phyloP scores from a whole-genome alignment of 2,888 invertebrate genomes.

The Megamerina dolium region DNA sequence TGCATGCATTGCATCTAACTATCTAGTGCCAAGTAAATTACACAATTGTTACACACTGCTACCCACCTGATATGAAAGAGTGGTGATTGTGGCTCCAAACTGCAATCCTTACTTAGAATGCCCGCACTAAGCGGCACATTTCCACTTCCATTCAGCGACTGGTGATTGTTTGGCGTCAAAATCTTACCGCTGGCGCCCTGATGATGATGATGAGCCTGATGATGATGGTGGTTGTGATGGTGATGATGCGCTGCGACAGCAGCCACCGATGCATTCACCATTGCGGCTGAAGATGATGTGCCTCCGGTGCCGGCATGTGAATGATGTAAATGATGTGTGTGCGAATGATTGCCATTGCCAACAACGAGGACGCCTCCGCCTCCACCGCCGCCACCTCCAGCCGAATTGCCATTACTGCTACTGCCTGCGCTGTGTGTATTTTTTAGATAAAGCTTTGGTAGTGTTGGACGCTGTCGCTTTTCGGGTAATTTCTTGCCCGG shows the following conservation, averaged over 20 bases:
- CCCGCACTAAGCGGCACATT: conserved; percentile 52
- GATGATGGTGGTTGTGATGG: conserved; percentile 25
- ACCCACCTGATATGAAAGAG: conserved; percentile 49
- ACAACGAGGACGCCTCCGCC: conserved; percentile 13
- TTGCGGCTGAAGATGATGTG: conserved; percentile 27
- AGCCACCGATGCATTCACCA: conserved; percentile 28
- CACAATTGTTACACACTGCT: background rate
- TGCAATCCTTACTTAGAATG: conserved; percentile 36
- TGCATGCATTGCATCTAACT: background rate
- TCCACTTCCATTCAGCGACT: conserved; percentile 33
- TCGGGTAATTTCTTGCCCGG: conserved; percentile 76
- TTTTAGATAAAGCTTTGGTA: conserved; percentile 75
- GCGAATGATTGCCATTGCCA: conserved; percentile 18
- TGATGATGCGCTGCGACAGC: conserved; percentile 27
- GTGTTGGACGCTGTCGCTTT: conserved; percentile 67
- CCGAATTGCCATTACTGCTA: conserved; percentile 37
- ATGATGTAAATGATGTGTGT: conserved; percentile 19
- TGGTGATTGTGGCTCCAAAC: conserved; percentile 50
- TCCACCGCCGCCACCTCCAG: conserved; percentile 26
- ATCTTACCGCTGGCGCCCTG: conserved; percentile 26
- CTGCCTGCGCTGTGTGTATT: conserved; percentile 36
- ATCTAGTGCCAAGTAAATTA: background rate
- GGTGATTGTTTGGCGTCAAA: conserved; percentile 42
- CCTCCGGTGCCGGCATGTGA: conserved; percentile 20
- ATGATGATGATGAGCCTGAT: conserved; percentile 26